phyloP scores from a whole-genome alignment of 2,113 vertebrate species.

The Dendrocopos noguchii region DNA sequence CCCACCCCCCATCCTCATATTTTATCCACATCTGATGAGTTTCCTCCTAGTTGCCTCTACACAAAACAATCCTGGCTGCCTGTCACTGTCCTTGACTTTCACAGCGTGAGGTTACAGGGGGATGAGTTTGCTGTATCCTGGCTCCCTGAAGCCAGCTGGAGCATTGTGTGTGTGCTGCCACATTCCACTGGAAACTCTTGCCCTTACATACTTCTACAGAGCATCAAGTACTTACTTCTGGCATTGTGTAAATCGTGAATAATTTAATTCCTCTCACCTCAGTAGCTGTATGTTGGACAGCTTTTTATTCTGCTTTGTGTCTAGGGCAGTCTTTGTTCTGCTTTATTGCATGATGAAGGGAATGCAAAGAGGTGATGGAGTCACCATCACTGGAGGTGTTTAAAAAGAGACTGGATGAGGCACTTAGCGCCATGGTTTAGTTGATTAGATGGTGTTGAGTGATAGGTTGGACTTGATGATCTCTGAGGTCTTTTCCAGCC shows the following conservation, averaged over 20 bases:
- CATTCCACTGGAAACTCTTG: not conserved
- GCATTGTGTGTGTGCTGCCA: accelerated
- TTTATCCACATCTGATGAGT: not conserved
- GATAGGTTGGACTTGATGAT: too few relatives aligned
- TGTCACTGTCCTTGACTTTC: not conserved
- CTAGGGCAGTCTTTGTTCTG: not conserved
- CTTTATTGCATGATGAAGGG: accelerated
- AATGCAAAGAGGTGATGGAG: not conserved
- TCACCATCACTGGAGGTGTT: too few relatives aligned
- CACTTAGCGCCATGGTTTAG: too few relatives aligned
- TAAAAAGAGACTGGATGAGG: too few relatives aligned
- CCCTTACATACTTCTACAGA: not conserved
- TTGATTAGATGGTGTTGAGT: too few relatives aligned
- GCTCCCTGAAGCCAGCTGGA: not conserved
- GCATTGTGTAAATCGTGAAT: not conserved
- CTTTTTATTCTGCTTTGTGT: not conserved
- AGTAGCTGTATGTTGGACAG: not conserved
- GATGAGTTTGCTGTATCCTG: not conserved
- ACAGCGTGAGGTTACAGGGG: not conserved
- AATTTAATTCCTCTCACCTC: not conserved
- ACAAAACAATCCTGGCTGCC: not conserved
- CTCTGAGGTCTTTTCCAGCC: too few relatives aligned
- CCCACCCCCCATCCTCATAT: not conserved
- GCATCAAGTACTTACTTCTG: not conserved
- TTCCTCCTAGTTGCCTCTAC: not conserved